These are phyloP conservation scores for Pseudachorutes palmiensis DNA, from an alignment of 1,140 invertebrate genomes.

Conservation along the genomic window DNA sequence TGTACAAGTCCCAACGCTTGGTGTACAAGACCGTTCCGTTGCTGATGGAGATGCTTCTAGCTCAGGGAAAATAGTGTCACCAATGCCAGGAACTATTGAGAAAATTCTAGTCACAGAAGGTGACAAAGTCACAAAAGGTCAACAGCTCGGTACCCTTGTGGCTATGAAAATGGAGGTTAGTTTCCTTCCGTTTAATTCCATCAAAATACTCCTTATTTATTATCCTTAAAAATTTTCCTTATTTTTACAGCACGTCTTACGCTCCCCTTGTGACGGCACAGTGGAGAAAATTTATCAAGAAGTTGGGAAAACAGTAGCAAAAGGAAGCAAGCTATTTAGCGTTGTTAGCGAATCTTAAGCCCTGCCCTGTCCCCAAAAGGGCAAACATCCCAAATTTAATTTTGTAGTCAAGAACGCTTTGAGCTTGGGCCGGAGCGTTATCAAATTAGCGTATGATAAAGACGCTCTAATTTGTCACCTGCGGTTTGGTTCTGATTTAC, in stretches of 20 bases:
- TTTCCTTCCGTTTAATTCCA: no score
- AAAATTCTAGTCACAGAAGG: constrained; percentile 76
- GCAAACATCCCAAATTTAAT: no score
- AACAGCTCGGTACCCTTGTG: constrained; percentile 80
- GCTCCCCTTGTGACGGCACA: constrained; percentile 64
- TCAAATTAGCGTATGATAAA: no score
- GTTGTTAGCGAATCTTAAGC: constrained; percentile 8
- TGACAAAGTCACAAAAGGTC: constrained; percentile 67
- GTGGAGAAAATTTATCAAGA: constrained; percentile 65
- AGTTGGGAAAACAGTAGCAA: constrained; percentile 72
- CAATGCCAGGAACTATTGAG: constrained; percentile 93
- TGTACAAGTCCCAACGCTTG: constrained; percentile 42
- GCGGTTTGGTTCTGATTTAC: no score
- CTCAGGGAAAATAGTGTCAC: constrained; percentile 59
- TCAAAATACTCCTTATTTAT: no score
- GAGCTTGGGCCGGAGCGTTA: no score
- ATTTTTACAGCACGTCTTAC: constrained; percentile 64
- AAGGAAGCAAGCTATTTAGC: constrained; percentile 43
- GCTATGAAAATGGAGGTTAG: constrained; percentile 99
- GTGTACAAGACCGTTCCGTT: constrained; percentile 42
- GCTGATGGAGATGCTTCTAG: constrained; percentile 38
- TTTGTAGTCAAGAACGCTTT: no score
- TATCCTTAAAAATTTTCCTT: no score
- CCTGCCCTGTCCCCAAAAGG: no score
- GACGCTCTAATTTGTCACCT: no score